phyloP scores from a whole-genome alignment of 2,797 vertebrate genomes.

The Podarcis siculus region DNA sequence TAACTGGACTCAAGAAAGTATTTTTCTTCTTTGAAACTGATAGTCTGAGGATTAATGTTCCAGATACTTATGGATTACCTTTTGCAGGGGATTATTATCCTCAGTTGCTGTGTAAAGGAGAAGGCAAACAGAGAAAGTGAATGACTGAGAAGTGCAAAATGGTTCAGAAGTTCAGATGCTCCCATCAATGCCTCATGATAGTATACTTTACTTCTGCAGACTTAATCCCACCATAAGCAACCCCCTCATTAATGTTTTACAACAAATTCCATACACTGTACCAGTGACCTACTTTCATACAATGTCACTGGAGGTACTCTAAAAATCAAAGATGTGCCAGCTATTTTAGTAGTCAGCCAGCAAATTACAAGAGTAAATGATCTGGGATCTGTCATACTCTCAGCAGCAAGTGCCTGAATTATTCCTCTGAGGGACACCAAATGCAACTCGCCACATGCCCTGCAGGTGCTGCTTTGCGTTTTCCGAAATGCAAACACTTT shows the following conservation, averaged over 20 bases:
- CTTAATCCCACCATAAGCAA: not conserved
- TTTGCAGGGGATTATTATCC: not conserved
- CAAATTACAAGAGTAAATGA: constrained; percentile 24
- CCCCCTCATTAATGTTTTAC: constrained; percentile 2
- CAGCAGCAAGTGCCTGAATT: constrained; percentile 24
- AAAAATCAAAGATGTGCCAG: constrained; percentile 32
- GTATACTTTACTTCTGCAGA: not conserved
- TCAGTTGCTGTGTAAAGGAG: not conserved
- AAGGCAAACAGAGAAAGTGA: not conserved
- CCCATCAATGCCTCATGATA: not conserved
- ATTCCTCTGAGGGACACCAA: not conserved
- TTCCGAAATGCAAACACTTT: not conserved
- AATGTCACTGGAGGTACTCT: constrained; percentile 20
- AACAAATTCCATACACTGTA: constrained; percentile 11
- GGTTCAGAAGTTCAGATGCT: constrained; percentile 1
- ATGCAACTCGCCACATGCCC: not conserved
- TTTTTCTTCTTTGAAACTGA: not conserved
- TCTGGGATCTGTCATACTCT: constrained; percentile 18
- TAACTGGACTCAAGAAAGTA: constrained; percentile 9
- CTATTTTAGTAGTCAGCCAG: constrained; percentile 39
- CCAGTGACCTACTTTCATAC: constrained; percentile 25
- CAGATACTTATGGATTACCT: not conserved
- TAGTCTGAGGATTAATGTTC: not conserved
- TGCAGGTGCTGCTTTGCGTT: not conserved
- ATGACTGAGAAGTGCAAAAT: not conserved